Base-by-base conservation (phyloP, 1,140 invertebrate species). In the Bombus terrestris region DNA sequence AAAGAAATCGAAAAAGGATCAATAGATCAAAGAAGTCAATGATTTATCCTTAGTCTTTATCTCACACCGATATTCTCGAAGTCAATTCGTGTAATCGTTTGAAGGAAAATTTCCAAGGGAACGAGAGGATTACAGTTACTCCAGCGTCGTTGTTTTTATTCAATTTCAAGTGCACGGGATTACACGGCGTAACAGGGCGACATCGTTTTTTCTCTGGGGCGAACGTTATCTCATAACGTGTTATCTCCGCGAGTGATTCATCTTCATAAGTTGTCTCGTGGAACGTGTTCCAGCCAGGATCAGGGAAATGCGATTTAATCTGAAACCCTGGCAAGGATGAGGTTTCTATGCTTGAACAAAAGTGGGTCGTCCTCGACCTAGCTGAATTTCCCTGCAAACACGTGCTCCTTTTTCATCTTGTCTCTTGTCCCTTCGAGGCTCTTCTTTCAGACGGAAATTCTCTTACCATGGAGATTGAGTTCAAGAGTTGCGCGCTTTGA, bases 291-390 rank as follows among this genome's bases (percentile, higher is more conserved):
- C 75, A 18, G 2, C 47, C 75, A 43, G 82, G 66, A 84, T 79
- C 82, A 71, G 32, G 64, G 68, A 84, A 84, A 84, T 79, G 75
- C 68, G 76, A 84, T 84, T 84, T 79, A 79, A 43, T 43, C 62
- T 18, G 74, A 41, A 77, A 83, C 62, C 75, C 39, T 47, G 66
- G n/a, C 59, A 28, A 35, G 35, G 57, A 64, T 25, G 57, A 76
- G 81, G 35, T 83, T 77, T 69, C 75, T 39, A 57, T 25, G 62
- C 62, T 5, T 25, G 28, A 10, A 5, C 28, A 47, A 68, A 83
- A 75, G 32, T 75, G 32, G 81, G 81, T 82, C 71, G 41, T n/a
- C 71, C 35, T 43, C 32, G 71, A 78, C 39, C 41, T 47, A 25
- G 53, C 78, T 81, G 43, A 13, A 71, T 83, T 81, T 83, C 32